Evolutionary conservation across 2,888 invertebrate genomes (phyloP), one percentile per base, ranked within the genome.

Genomic region (Allygus modestus): DNA sequence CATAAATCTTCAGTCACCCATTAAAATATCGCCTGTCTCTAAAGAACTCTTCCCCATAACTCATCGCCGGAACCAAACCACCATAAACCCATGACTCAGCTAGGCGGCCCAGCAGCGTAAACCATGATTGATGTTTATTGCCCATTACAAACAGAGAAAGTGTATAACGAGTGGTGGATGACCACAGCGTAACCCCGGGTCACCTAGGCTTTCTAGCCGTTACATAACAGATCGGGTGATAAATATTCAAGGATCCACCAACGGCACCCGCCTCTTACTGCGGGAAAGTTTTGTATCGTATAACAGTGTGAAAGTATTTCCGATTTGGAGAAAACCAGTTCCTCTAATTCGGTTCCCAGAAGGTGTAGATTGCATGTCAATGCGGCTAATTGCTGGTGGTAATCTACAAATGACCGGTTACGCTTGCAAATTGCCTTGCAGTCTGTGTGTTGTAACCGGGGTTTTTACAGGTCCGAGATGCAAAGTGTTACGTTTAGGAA

Each of bases 281-380:
- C 33, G 77, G 79, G 79, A 58, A 79, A 79, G 58, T 31, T n/a
- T n/a, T 20, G 65, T 65, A 15, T 54, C 54, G 58, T 46, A 37
- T 77, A 46, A 77, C 46, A 41, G 51, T 31, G 79, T 33, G 79
- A 79, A 79, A 79, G 79, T 79, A 79, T 79, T 79, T 79, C 79
- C 79, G 79, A 79, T 79, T 79, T 46, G 31, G 58, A 33, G 79
- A 58, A 41, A 79, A 79, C 79, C 51, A 51, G 79, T 79, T 79
- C 37, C 79, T 28, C 58, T 58, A 79, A 79, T 51, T 79, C 51
- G 26, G 51, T 51, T 43, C 77, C 77, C 28, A 43, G 77, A 77
- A 51, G 46, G 77, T 28, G 75, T 41, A 20, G 58, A 23, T 23
- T 51, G 58, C 20, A n/a, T 58, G 65, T 26, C 65, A 65, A 4